Evolutionary conservation across 1,140 invertebrate species (phyloP), one percentile per base, ranked within the genome.

Genomic region (Drosophila dunni): DNA sequence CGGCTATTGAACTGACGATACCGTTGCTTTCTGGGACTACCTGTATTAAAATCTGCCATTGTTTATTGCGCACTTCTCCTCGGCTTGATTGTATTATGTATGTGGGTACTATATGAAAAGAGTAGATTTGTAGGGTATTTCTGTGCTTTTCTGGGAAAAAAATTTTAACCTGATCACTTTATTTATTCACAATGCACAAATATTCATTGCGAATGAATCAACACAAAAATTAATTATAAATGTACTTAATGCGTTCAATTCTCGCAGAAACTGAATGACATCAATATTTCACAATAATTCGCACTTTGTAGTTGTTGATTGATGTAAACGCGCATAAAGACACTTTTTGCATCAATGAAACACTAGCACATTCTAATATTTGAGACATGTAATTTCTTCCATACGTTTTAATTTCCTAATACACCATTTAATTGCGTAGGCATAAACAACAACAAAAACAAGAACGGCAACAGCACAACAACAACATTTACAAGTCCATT

Each of bases 341-440:
- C 9, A 40, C 7, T 10, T 38, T 38, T 40, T 42, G n/a, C 13
- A 42, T 42, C 2, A 57, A 20, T 34, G 8, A 24, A 20, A 5
- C 10, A 58, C 13, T 29, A 57, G 8, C 33, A 44, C 40, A 42
- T 13, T 13, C n/a, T 42, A n/a, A 42, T 42, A 42, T 13, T 33
- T 58, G 7, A 15, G 1, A 8, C 2, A 1, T 57, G 54, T 57
- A 57, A 57, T 57, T 57, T 10, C 40, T 44, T 44, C 17, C 40
- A 24, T 24, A 3, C 8, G 20, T 10, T 57, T 57, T 57, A 17
- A 44, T 33, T 58, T 45, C 15, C 15, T 34, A 33, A 44, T 45
- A 45, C 40, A 60, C 24, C 20, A 60, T 45, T 60, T 51, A 50
- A 40, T 63, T 63, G 15, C 53, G 11, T 13, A 56, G 40, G 34